Evolutionary conservation across 2,888 invertebrate species (phyloP).

Genomic region (Cheilosia pagana): DNA sequence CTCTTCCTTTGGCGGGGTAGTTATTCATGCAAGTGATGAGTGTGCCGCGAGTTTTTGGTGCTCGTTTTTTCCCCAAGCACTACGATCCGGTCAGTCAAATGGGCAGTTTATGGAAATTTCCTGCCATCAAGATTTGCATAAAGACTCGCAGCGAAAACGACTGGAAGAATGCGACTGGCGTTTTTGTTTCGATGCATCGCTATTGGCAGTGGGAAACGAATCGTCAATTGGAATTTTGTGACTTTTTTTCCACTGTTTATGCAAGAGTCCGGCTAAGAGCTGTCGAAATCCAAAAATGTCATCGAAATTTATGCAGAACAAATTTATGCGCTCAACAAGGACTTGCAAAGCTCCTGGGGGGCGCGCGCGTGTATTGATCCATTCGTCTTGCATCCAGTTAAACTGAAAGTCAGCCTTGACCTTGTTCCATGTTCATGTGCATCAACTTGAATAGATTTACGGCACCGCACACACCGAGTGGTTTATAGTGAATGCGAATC

Average conservation of each 20-base stretch:
- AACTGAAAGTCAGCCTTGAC: constrained; percentile 51
- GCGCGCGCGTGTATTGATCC: constrained; percentile 39
- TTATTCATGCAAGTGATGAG: constrained; percentile 45
- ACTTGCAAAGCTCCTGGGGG: constrained; percentile 7
- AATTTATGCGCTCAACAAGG: constrained; percentile 50
- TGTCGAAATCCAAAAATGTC: constrained; percentile 51
- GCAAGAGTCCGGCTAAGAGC: constrained; percentile 17
- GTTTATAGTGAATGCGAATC: constrained; percentile 10
- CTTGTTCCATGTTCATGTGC: constrained; percentile 48
- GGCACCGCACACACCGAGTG: background rate
- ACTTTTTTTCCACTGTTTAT: constrained; percentile 5
- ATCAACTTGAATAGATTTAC: constrained; percentile 43
- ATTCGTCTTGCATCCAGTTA: constrained; percentile 47
- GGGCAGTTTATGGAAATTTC: constrained; percentile 68
- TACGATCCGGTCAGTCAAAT: constrained; percentile 30
- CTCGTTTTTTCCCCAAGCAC: constrained; percentile 23
- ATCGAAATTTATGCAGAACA: constrained; percentile 54
- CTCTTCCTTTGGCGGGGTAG: background rate
- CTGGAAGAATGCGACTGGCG: background rate
- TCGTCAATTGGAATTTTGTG: constrained; percentile 43
- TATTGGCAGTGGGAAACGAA: background rate
- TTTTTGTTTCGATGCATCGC: background rate
- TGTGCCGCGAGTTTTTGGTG: constrained; percentile 53
- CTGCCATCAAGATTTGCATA: constrained; percentile 57
- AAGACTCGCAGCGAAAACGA: constrained; percentile 44